phyloP scores from a whole-genome alignment of 2,113 vertebrate species.

The Dicrurus megarhynchus region DNA sequence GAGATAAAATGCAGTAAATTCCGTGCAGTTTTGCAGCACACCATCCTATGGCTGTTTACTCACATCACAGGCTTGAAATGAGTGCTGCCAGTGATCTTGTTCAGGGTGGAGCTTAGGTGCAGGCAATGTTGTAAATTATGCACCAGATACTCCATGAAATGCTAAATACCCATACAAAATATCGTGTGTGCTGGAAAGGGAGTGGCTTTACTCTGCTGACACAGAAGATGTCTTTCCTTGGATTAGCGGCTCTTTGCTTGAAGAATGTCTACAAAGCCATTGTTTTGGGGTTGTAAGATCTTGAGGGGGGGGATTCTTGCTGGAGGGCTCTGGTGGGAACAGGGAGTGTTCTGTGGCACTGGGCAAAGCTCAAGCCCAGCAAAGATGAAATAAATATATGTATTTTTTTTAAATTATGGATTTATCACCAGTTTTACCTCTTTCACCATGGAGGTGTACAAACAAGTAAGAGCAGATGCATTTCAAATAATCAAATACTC shows the following conservation, averaged over 20 bases:
- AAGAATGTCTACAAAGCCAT: background rate
- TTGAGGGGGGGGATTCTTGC: background rate
- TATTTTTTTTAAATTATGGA: background rate
- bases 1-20: background rate
- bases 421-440: background rate
- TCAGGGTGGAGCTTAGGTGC: conserved; percentile 50
- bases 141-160: background rate
- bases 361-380: background rate
- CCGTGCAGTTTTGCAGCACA: background rate
- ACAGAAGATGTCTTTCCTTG: background rate
- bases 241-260: background rate
- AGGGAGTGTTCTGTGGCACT: background rate
- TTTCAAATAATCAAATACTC: background rate
- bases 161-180: background rate
- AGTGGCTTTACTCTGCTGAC: background rate
- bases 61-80: background rate
- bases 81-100: background rate
- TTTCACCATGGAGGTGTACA: background rate
- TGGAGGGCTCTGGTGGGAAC: background rate
- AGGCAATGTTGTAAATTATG: conserved; percentile 63
- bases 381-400: background rate
- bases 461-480: background rate
- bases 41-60: conserved; percentile 16
- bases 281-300: background rate
- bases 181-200: background rate